Conservation (phyloP, 2,888 invertebrate genomes). For the Beris chalybata region DNA sequence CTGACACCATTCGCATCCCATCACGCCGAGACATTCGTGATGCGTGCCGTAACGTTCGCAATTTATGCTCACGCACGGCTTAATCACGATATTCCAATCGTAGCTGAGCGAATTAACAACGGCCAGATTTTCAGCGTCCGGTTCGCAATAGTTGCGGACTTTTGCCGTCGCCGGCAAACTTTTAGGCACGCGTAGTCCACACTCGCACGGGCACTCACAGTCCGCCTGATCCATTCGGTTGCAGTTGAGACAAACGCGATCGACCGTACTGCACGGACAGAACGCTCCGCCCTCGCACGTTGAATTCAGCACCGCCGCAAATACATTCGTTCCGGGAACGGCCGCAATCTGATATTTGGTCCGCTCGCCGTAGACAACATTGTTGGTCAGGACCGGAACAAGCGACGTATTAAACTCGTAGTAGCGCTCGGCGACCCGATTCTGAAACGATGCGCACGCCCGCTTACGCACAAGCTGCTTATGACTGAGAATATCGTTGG, state of each 20-base stretch:
- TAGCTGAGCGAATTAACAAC: conserved; percentile 46
- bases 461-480: conserved; percentile 80
- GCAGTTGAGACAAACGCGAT: conserved; percentile 87
- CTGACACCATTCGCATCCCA: conserved; percentile 92
- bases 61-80: conserved; percentile 68
- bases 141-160: conserved; percentile 47
- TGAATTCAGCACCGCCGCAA: conserved; percentile 85
- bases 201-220: conserved; percentile 95
- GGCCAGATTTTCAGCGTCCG: conserved; percentile 47
- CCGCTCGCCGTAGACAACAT: conserved; percentile 80
- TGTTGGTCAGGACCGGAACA: conserved; percentile 73
- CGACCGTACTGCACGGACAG: conserved; percentile 90
- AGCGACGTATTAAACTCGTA: conserved; percentile 80
- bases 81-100: conserved; percentile 61
- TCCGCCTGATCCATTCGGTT: conserved; percentile 92
- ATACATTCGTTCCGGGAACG: conserved; percentile 84
- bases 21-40: conserved; percentile 68
- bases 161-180: not conserved
- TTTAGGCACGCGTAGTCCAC: conserved; percentile 59
- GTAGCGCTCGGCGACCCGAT: conserved; percentile 81
- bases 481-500: conserved; percentile 87
- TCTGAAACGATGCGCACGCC: conserved; percentile 81
- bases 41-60: conserved; percentile 69
- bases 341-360: conserved; percentile 82
- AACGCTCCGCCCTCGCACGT: conserved; percentile 82